A percentile compares a stretch with the other conserved stretches of the same genome.
These are phyloP conservation scores for Proteles cristata DNA, from an alignment of 2,113 vertebrate species.

Conservation along the genomic window DNA sequence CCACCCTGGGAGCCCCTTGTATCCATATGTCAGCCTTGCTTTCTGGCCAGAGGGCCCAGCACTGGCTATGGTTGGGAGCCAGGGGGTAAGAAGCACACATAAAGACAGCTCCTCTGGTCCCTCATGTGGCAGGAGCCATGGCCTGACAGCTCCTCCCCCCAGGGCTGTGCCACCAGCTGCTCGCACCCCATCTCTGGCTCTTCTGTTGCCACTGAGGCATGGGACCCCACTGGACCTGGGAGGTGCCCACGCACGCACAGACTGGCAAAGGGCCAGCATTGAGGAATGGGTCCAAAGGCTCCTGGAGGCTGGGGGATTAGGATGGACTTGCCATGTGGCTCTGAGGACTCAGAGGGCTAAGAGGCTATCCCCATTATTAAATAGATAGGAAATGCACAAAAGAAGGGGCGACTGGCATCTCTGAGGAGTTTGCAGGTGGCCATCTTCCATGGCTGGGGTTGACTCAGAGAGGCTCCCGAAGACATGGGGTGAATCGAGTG, in stretches of 20 bases:
- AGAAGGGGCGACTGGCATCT: background rate
- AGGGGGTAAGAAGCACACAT: background rate
- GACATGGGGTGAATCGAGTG: background rate
- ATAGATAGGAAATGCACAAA: background rate
- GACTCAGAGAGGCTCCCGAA: too few relatives aligned
- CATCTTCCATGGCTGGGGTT: background rate
- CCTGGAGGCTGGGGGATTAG: background rate
- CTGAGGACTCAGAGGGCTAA: background rate
- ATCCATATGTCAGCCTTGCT: background rate
- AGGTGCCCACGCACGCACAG: fast-evolving
- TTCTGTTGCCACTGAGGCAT: background rate
- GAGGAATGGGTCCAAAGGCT: background rate
- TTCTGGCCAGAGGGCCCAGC: background rate
- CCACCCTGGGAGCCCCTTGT: background rate
- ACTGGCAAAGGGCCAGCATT: fast-evolving
- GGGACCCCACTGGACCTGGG: background rate
- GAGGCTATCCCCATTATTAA: background rate
- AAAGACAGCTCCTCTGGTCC: too few relatives aligned
- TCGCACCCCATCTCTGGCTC: background rate
- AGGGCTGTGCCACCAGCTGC: fast-evolving
- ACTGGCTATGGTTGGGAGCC: background rate
- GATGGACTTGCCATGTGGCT: background rate
- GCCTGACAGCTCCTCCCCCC: background rate
- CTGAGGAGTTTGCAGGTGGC: background rate
- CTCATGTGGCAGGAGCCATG: background rate